phyloP scores from a whole-genome alignment of 2,113 vertebrate genomes.

The Eclectus roratus region DNA sequence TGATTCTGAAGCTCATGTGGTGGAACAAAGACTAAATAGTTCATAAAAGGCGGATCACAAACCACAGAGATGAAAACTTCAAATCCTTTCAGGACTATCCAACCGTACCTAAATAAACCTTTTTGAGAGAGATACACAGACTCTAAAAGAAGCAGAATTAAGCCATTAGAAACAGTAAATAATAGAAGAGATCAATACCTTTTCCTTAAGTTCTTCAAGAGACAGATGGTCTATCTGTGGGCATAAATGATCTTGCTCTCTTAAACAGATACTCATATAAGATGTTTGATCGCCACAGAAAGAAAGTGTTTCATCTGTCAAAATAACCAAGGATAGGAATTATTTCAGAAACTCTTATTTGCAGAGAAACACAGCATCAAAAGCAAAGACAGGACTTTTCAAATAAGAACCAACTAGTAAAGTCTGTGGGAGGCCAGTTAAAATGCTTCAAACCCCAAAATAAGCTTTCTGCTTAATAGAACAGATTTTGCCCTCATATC shows the following conservation, averaged over 20 bases:
- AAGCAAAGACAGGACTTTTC: neutral
- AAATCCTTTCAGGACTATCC: neutral
- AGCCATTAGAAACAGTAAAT: neutral
- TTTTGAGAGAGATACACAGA: neutral
- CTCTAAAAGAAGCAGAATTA: neutral
- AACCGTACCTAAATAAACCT: neutral
- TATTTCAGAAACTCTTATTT: conserved; percentile 25
- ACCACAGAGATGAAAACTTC: neutral
- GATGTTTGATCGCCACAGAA: conserved; percentile 93
- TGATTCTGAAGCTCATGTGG: neutral
- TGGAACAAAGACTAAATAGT: neutral
- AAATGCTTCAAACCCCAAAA: neutral
- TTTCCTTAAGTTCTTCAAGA: conserved; percentile 84
- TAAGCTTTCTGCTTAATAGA: conserved; percentile 12
- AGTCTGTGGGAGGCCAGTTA: neutral
- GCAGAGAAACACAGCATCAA: neutral
- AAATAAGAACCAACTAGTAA: neutral
- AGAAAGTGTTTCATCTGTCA: conserved; percentile 84
- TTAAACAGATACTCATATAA: conserved; percentile 94
- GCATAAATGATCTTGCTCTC: conserved; percentile 74
- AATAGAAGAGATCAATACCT: conserved; percentile 71
- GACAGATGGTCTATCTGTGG: conserved; percentile 81
- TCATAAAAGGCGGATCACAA: neutral
- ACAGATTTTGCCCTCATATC: neutral
- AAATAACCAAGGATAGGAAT: conserved; percentile 7